Conservation (phyloP, 2,113 vertebrate species). For the Thymallus thymallus region DNA sequence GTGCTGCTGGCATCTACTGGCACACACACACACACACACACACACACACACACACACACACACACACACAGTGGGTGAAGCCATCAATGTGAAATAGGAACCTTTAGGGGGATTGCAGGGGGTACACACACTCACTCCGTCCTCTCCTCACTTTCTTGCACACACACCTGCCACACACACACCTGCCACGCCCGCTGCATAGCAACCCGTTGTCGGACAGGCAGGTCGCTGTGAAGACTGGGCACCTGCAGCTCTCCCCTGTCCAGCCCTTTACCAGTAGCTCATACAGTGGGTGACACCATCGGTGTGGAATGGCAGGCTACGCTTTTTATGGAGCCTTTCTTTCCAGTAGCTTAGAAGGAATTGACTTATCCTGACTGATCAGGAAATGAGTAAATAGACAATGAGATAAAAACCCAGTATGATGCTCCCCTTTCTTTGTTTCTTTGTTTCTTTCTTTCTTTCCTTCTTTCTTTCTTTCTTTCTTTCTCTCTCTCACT, state of each 20-base stretch:
- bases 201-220: constrained; percentile 77
- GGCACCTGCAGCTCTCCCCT: constrained; percentile 86
- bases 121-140: background rate
- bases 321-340: constrained; percentile 23
- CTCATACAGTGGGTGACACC: background rate
- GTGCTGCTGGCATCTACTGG: constrained; percentile 46
- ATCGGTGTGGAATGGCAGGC: constrained; percentile 48
- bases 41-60: constrained; percentile 38
- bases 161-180: constrained; percentile 86
- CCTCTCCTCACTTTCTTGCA: constrained; percentile 66
- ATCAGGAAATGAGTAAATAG: no score
- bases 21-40: constrained; percentile 39
- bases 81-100: constrained; percentile 34
- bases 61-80: background rate
- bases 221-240: constrained; percentile 77
- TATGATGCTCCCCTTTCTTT: background rate
- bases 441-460: background rate
- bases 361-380: no score
- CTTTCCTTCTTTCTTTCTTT: background rate
- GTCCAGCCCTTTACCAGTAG: constrained; percentile 75
- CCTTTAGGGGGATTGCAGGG: no score
- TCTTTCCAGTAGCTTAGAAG: no score
- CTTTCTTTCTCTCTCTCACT: background rate
- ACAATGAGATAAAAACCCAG: no score
- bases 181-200: constrained; percentile 86